Percentiles rank a stretch among this genome's conserved stretches.
These are phyloP conservation scores for Prionace glauca DNA, from an alignment of 2,797 vertebrate species.

Conservation along the genomic window DNA sequence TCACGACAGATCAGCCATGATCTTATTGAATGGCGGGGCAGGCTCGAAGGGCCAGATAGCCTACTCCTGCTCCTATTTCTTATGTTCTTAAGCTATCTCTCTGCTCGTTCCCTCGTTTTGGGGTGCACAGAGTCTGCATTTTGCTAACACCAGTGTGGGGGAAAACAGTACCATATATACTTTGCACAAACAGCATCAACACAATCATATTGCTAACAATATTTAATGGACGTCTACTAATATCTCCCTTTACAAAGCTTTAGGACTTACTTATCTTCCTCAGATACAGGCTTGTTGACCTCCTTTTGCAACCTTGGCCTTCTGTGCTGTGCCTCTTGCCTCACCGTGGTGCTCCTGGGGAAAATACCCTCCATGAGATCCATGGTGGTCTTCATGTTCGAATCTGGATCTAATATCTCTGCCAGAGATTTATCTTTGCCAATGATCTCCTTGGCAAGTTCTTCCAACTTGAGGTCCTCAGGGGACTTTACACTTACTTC, in stretches of 20 bases:
- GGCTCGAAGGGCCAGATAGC: too few species aligned
- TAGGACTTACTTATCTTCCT: constrained; percentile 50
- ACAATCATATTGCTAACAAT: not conserved
- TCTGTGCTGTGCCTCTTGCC: constrained; percentile 52
- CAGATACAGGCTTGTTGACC: constrained; percentile 21
- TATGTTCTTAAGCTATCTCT: too few species aligned
- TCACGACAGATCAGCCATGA: too few species aligned
- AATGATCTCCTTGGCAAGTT: constrained; percentile 72
- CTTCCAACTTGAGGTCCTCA: constrained; percentile 73
- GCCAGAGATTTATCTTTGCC: constrained; percentile 74
- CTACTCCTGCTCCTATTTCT: too few species aligned
- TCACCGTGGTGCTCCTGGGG: constrained; percentile 51
- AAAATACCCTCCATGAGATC: constrained; percentile 89
- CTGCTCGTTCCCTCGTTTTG: not conserved
- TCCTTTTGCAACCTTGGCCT: constrained; percentile 55
- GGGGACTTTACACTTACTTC: constrained; percentile 60
- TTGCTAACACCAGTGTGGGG: not conserved
- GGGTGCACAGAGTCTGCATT: too few species aligned
- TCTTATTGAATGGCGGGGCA: too few species aligned
- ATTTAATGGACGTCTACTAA: not conserved
- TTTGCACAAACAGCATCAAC: not conserved
- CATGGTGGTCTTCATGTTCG: constrained; percentile 73
- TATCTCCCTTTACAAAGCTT: not conserved
- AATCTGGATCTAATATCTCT: constrained; percentile 75
- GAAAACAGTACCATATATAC: not conserved